Base-by-base conservation (phyloP, 2,797 vertebrate genomes). In the Semaprochilodus insignis region DNA sequence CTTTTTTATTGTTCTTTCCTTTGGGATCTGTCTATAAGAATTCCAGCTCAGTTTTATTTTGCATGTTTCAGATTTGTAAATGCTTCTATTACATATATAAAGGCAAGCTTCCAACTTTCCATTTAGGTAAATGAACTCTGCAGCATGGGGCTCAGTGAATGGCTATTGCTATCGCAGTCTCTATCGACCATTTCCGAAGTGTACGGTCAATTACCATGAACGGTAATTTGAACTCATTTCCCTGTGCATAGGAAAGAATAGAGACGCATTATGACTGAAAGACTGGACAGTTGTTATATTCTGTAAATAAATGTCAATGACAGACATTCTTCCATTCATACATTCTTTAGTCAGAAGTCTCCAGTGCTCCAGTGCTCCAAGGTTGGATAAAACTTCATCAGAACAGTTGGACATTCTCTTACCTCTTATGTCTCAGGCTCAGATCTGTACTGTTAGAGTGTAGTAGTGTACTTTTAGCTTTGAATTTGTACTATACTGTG, bases 81-180 rank as follows among this genome's bases (percentile, higher is more conserved):
- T 0, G 10, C 44, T 48, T 48, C 44, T 48, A 13, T 48, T 48
- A 48, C 44, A 11, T 48, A 7, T 48, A 13, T 48, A 48, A 48
- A 48, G 44, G 40, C 40, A 40, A 40, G 67, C 77, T 78, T 78
- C 16, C 77, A 78, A 44, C 67, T 60, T 55, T 79, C 55, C 77
- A 67, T 55, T 69, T 10, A 59, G 17, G 52, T 54, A 54, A 54
- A 54, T 54, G 15, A 54, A 19, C 52, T 15, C 16, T 54, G 52
- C 15, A 54, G 15, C 16, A 54, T 19, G 52, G 2, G 17, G 17
- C 52, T 5, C 16, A 54, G 52, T 54, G 44, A 16, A 54, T 54
- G 3, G 52, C 52, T 54, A 54, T 54, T 54, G 15, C 52, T 54
- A 54, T 16, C 52, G 3, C 6, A 17, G 15, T 54, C 15, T 54